Evolutionary conservation across 2,888 invertebrate genomes (phyloP), one percentile per base, ranked within the genome.

Genomic region (Gortyna flavago): DNA sequence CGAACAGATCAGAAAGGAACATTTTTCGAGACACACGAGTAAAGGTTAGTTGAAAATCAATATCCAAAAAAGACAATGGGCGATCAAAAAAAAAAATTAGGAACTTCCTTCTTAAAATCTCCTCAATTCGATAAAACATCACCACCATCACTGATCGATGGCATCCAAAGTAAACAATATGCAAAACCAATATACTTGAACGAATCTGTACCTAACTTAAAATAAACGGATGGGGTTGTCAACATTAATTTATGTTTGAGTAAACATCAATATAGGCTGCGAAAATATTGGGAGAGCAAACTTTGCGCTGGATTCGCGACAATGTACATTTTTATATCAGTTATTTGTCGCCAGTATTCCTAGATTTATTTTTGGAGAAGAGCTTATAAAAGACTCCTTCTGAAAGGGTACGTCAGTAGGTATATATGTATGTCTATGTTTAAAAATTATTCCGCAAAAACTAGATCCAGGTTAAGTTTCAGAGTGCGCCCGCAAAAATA

Each of bases 211-310:
- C 64, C 76, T 72, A 69, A 66, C 76, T 72, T 69, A 72, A 86
- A 83, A 76, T 75, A 85, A 79, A 77, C 66, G 73, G 35, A 21
- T 69, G 61, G 65, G 64, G 57, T 57, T 77, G 77, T 75, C 85
- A 81, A 87, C 73, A 81, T 79, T n/a, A n/a, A n/a, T 81, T 67
- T 79, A 54, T 78, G 76, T 87, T 81, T 75, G 68, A 41, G 75
- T 77, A 85, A 81, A 81, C 69, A 77, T 72, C 77, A 85, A 84
- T 73, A 75, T 70, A 18, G 54, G 21, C 71, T 70, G 67, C 29
- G 72, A 54, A 73, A 71, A 84, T 86, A 85, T 80, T 86, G 73
- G 67, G 61, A 68, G 61, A 73, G 61, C 4, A 75, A 83, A 86
- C 70, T 70, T 72, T 72, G 57, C 11, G 41, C 59, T 25, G 61